Conservation (phyloP, 2,888 invertebrate species). For the Carcina quercana region DNA sequence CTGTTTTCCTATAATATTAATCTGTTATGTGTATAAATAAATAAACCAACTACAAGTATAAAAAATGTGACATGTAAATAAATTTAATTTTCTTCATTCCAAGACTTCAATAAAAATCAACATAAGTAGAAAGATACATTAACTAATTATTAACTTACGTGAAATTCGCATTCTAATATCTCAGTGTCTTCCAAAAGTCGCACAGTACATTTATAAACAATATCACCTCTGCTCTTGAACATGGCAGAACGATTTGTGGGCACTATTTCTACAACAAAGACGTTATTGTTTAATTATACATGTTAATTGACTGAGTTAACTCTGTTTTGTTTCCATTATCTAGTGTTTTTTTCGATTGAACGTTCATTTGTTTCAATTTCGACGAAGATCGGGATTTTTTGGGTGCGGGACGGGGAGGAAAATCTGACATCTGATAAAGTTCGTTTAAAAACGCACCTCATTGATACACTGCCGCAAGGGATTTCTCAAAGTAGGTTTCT, state of each 20-base stretch:
- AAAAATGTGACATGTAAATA: too few relatives aligned
- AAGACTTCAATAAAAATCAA: too few relatives aligned
- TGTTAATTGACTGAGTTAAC: constrained; percentile 21
- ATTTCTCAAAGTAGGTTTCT: too few relatives aligned
- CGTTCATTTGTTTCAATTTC: constrained; percentile 38
- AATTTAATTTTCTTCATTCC: too few relatives aligned
- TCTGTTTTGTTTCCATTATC: constrained; percentile 22
- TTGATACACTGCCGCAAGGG: too few relatives aligned
- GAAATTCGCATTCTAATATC: constrained; percentile 94
- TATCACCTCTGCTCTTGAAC: constrained; percentile 83
- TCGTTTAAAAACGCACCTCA: constrained; percentile 9
- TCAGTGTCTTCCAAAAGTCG: constrained; percentile 92
- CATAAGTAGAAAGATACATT: constrained; percentile 6
- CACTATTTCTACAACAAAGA: constrained; percentile 8
- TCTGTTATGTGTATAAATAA: too few relatives aligned
- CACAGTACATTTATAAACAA: constrained; percentile 90
- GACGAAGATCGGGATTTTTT: constrained; percentile 19
- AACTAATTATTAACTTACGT: constrained; percentile 57
- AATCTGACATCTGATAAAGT: constrained; percentile 22
- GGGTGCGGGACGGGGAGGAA: constrained; percentile 18
- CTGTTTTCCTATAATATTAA: too few relatives aligned
- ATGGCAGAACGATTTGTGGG: constrained; percentile 30
- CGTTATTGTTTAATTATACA: constrained; percentile 20
- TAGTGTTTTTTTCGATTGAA: constrained; percentile 12
- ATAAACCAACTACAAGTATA: too few relatives aligned